Conservation (phyloP, 2,888 invertebrate species). For the Caenorhabditis sulstoni region DNA sequence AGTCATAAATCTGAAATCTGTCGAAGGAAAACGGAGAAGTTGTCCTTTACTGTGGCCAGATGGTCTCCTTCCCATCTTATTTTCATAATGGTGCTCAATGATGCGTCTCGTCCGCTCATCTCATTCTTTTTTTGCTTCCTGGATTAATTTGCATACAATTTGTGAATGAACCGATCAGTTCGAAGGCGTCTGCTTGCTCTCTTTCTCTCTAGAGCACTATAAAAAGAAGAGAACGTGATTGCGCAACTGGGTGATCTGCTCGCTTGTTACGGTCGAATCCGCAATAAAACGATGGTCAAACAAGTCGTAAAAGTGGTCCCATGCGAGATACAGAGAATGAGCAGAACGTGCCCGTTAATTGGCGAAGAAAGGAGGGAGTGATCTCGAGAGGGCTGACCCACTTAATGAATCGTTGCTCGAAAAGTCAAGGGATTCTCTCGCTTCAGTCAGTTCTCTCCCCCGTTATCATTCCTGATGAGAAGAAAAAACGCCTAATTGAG, state of each 20-base stretch:
- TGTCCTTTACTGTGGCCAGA: slow-evolving; percentile 31
- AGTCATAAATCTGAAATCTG: slow-evolving; percentile 15
- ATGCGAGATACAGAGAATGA: slow-evolving; percentile 17
- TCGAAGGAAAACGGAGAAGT: not conserved
- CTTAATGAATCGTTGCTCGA: too few relatives aligned
- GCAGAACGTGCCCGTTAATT: slow-evolving; percentile 24
- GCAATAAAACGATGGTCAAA: slow-evolving; percentile 51
- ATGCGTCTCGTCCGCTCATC: slow-evolving; percentile 15
- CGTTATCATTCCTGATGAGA: too few relatives aligned
- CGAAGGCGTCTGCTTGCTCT: not conserved
- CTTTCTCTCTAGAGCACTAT: slow-evolving; percentile 1
- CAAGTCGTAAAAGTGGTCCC: slow-evolving; percentile 42
- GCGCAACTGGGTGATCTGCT: slow-evolving; percentile 27
- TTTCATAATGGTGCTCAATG: slow-evolving; percentile 30
- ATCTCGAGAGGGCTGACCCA: not conserved
- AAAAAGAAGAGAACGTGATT: slow-evolving; percentile 11
- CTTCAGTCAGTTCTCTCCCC: too few relatives aligned
- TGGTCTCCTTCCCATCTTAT: slow-evolving; percentile 22
- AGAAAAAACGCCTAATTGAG: too few relatives aligned
- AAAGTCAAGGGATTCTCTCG: too few relatives aligned
- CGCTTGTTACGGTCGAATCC: slow-evolving; percentile 24
- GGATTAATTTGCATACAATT: slow-evolving; percentile 44
- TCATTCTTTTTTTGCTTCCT: slow-evolving; percentile 7
- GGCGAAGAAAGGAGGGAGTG: slow-evolving; percentile 4
- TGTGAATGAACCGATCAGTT: not conserved